Evolutionary conservation across 2,888 invertebrate species (phyloP).

Genomic region (Augochlorella aurata): DNA sequence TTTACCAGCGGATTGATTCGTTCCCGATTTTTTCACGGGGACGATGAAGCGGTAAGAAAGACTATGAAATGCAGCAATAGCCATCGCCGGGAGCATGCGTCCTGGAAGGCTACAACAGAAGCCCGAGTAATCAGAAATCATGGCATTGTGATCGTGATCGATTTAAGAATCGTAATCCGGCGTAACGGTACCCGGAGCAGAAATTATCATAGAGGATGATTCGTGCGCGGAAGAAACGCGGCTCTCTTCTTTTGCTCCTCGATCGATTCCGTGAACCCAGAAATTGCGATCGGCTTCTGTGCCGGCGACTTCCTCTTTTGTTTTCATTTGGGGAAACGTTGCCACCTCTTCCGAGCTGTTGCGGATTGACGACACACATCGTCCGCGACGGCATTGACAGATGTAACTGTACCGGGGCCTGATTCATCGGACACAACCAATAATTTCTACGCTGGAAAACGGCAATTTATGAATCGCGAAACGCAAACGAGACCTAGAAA

Average conservation of each 20-base stretch:
- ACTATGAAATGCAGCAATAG: background rate
- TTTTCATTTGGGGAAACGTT: background rate
- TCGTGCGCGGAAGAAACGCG: background rate
- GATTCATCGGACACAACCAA: background rate
- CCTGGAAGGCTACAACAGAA: no score
- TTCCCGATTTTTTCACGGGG: background rate
- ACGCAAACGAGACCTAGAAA: background rate
- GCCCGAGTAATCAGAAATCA: background rate
- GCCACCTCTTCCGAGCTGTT: background rate
- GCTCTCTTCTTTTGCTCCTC: no score
- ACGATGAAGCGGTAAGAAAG: background rate
- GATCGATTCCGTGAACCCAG: background rate
- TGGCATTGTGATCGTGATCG: conserved; percentile 11
- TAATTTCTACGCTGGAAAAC: background rate
- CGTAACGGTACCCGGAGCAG: background rate
- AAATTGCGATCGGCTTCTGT: background rate
- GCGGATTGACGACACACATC: background rate
- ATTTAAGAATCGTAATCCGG: background rate
- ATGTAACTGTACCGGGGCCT: conserved; percentile 2
- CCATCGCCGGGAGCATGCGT: conserved; percentile 5
- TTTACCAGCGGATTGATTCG: conserved; percentile 12
- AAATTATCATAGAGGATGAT: conserved; percentile 7
- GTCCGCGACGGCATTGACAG: conserved; percentile 2
- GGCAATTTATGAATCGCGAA: conserved; percentile 2
- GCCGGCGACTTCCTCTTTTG: background rate